Evolutionary conservation across 2,113 vertebrate species (phyloP).

Genomic region (Carassius auratus): DNA sequence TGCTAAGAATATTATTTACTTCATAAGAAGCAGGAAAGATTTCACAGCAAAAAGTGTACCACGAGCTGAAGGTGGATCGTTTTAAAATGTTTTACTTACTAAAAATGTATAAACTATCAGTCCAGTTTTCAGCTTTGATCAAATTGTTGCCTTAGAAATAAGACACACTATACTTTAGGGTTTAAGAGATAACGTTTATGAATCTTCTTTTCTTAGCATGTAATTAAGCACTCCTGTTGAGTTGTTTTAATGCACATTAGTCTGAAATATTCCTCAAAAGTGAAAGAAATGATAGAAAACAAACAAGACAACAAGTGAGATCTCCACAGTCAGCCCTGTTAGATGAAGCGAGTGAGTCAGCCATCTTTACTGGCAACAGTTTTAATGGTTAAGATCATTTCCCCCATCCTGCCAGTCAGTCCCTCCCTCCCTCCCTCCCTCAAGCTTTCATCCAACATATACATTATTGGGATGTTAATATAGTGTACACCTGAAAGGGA

Average conservation of each 20-base stretch:
- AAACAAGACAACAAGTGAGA: not conserved
- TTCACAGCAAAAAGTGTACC: not conserved
- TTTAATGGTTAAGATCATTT: slow-evolving; percentile 23
- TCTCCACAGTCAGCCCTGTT: not conserved
- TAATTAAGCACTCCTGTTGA: not conserved
- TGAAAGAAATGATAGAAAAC: not conserved
- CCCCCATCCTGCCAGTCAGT: not conserved
- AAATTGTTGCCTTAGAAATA: not conserved
- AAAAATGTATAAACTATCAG: not conserved
- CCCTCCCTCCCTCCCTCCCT: not conserved
- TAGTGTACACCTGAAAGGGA: not conserved
- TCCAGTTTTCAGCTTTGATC: not conserved
- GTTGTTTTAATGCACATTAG: not conserved
- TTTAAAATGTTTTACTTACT: not conserved
- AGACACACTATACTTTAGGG: not conserved
- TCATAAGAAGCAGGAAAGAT: not conserved
- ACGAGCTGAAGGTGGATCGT: not conserved
- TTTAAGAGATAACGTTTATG: not conserved
- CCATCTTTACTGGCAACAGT: not conserved
- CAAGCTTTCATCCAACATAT: not conserved
- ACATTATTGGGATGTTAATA: not conserved
- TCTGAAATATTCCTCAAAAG: not conserved
- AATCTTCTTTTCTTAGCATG: not conserved
- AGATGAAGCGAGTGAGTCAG: not conserved
- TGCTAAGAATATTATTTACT: not conserved